Percentiles rank a stretch among this genome's conserved stretches.
Evolutionary conservation across 2,888 invertebrate genomes (phyloP).

Genomic region (Pachymerium ferrugineum): DNA sequence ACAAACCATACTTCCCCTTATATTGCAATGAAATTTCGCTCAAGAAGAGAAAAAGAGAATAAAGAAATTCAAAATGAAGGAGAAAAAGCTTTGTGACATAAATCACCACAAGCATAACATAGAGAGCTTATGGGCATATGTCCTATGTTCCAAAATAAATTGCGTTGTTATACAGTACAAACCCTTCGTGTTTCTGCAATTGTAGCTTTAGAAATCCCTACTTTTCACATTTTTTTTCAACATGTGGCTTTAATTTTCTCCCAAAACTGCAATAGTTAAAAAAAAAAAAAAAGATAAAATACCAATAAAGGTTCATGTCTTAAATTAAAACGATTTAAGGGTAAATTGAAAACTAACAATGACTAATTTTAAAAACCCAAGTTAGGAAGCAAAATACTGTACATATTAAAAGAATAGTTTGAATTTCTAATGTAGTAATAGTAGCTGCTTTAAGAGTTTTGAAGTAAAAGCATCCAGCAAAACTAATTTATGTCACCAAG

Average conservation of each 20-base stretch:
- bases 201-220: not conserved
- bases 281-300: not conserved
- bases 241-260: not conserved
- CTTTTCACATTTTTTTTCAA: not conserved
- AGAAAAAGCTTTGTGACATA: not conserved
- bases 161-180: constrained; percentile 20
- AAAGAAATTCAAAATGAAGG: not conserved
- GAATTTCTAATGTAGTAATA: no score
- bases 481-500: not conserved
- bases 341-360: no score
- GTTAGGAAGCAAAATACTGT: no score
- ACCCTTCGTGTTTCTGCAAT: not conserved
- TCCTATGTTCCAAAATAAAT: constrained; percentile 4
- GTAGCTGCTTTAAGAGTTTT: no score
- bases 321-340: no score
- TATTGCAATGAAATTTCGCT: not conserved
- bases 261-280: not conserved
- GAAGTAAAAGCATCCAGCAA: not conserved
- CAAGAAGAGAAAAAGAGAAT: not conserved
- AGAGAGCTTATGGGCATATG: constrained; percentile 14
- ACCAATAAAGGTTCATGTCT: not conserved
- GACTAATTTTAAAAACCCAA: no score
- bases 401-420: no score
- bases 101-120: constrained; percentile 15
- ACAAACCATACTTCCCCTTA: not conserved